These are phyloP conservation scores for Spea multiplicata DNA, from an alignment of 2,113 vertebrate species.

Conservation along the genomic window DNA sequence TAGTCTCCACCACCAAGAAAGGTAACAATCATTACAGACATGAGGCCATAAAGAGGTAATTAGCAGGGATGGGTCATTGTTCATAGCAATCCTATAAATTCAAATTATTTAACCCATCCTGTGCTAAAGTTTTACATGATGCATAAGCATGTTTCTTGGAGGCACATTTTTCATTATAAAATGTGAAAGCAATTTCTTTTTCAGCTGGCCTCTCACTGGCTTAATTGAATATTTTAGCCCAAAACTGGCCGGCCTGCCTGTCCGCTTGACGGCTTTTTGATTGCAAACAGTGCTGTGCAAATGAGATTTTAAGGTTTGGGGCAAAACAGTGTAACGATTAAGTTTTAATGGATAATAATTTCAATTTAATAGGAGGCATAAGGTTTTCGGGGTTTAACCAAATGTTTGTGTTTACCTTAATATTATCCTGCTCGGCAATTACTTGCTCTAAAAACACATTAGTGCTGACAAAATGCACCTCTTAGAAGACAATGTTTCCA, in stretches of 20 bases:
- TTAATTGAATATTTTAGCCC: neutral
- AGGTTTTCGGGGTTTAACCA: slow-evolving; percentile 11
- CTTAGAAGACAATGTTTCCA: neutral
- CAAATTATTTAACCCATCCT: no score
- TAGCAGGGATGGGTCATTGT: no score
- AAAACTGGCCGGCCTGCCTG: neutral
- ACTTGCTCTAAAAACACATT: slow-evolving; percentile 22
- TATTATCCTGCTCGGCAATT: slow-evolving; percentile 16
- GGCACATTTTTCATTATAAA: no score
- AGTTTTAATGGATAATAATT: slow-evolving; percentile 24
- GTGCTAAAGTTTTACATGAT: no score
- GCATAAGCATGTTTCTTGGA: no score
- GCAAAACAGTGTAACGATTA: slow-evolving; percentile 13
- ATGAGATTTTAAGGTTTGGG: slow-evolving; percentile 34
- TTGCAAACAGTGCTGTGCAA: slow-evolving; percentile 1
- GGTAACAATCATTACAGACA: no score
- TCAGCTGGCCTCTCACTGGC: neutral
- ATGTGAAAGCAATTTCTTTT: neutral
- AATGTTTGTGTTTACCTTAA: slow-evolving; percentile 18
- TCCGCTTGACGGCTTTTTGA: slow-evolving; percentile 5
- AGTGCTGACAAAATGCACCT: slow-evolving; percentile 11
- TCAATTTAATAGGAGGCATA: neutral
- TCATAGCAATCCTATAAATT: no score
- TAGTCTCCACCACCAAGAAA: no score
- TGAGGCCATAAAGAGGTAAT: no score